Evolutionary conservation across 1,140 invertebrate species (phyloP).

Genomic region (Ectropis grisescens): DNA sequence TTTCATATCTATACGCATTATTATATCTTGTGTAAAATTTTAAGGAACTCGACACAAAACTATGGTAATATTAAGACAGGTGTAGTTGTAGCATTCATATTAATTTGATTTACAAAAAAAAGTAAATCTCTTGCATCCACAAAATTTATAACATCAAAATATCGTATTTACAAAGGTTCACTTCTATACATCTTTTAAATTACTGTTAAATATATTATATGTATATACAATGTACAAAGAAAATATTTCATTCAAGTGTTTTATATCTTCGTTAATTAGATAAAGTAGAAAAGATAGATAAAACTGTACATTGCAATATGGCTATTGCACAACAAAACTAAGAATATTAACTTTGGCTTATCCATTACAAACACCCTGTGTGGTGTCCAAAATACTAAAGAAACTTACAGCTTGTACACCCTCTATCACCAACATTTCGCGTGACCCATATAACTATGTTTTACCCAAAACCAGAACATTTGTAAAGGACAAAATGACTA

Average conservation of each 20-base stretch:
- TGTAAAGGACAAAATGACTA: neutral
- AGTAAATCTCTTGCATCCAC: constrained; percentile 16
- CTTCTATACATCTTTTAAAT: constrained; percentile 34
- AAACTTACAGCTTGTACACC: constrained; percentile 13
- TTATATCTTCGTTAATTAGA: constrained; percentile 24
- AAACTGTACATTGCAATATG: constrained; percentile 63
- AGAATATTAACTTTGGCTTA: constrained; percentile 68
- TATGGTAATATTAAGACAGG: too few species aligned
- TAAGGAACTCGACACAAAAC: too few species aligned
- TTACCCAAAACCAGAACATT: neutral
- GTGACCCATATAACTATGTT: neutral
- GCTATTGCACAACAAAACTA: constrained; percentile 62
- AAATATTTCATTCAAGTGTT: constrained; percentile 30
- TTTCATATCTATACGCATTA: too few species aligned
- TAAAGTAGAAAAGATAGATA: constrained; percentile 33
- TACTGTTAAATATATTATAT: constrained; percentile 32
- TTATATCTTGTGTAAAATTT: too few species aligned
- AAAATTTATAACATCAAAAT: constrained; percentile 12
- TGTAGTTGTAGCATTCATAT: too few species aligned
- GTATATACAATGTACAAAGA: constrained; percentile 55
- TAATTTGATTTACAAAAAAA: too few species aligned
- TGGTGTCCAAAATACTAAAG: constrained; percentile 31
- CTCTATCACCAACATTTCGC: neutral
- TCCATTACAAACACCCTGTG: constrained; percentile 44
- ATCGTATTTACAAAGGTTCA: constrained; percentile 16